Evolutionary conservation across 2,797 vertebrate species (phyloP), one percentile per base, ranked within the genome.

Genomic region (Hapalemur alaotrensis): DNA sequence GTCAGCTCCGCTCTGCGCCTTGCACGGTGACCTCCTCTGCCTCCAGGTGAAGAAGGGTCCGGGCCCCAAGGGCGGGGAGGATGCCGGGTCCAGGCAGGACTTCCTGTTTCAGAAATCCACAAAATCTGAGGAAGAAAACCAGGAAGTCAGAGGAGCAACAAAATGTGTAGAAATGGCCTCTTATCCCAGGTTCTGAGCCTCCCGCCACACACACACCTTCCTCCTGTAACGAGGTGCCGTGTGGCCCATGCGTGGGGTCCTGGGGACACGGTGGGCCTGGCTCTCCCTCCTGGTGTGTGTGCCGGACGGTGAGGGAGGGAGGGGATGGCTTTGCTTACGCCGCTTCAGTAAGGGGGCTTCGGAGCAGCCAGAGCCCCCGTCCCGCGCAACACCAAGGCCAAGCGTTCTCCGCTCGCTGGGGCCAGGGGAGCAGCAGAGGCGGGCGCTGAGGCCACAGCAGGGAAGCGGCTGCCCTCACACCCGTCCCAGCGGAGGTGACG

Each of bases 21-120:
- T 8, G 7, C 52, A 54, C 7, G 61, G 2, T 5, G 1, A 15
- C 38, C 30, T 2, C 48, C 57, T n/a, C 87, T 12, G 4, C 22
- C 23, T 30, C n/a, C 18, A 7, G 0, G 0, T 15, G 43, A 15
- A 46, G 6, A 14, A 46, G 13, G 2, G 0, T 9, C 0, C 0
- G 8, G 32, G 7, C 15, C 11, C 35, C 46, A 20, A 3, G 9
- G 17, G n/a, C 41, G 28, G 41, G n/a, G 35, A 52, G 12, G 4
- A 10, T 1, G 13, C n/a, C 9, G 0, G 2, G 22, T 73, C 22
- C 18, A 1, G 3, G 46, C 38, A 23, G 17, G 18, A 6, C 13
- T 35, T 38, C 20, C 41, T 61, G 35, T 41, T 32, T 32, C 17
- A 25, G n/a, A 67, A 88, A 25, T 8, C 32, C 63, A 4, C 15